Evolutionary conservation across 2,797 vertebrate species (phyloP), one percentile per base, ranked within the genome.

Genomic region (Schizothorax lantsangensis): DNA sequence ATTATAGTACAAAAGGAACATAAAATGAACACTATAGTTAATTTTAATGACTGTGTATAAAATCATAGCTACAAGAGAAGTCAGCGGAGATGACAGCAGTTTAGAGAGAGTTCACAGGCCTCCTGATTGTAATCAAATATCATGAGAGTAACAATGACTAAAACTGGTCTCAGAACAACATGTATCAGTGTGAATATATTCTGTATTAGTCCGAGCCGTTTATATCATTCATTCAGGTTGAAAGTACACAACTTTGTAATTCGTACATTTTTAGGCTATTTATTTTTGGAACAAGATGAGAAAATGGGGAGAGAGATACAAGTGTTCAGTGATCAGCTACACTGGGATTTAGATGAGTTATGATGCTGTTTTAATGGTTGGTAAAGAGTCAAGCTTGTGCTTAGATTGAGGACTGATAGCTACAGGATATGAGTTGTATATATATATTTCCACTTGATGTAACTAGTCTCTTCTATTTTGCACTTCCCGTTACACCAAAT

Each of bases 161-260:
- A 78, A 66, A 26, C 30, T 62, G 40, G 49, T 75, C 49, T 45
- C 83, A 71, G 80, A 72, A 83, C 75, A 75, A 52, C 59, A 72
- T 59, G 83, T 59, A 83, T 86, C 21, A 64, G 54, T 75, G 59
- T 73, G 71, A 74, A 69, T 33, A 69, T 52, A 52, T 69, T 38
- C 7, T 36, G 21, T 52, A 45, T 69, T n/a, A 21, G 0, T 36
- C 5, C 49, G 26, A 57, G 26, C 59, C 0, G 0, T 79, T 79
- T 19, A 40, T 78, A 38, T 78, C 33, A 40, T 43, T 57, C 23
- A 57, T 59, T 68, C 30, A 68, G 14, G 33, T 40, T 79, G 10
- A 78, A 78, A 78, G 19, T 14, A 14, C 7, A 10, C 23, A 59
- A 43, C 26, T 33, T 33, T 40, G 21, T 59, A n/a, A 59, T 59